Evolutionary conservation across 1,140 invertebrate genomes (phyloP), one percentile per base, ranked within the genome.

Genomic region (Solenopsis fugax): DNA sequence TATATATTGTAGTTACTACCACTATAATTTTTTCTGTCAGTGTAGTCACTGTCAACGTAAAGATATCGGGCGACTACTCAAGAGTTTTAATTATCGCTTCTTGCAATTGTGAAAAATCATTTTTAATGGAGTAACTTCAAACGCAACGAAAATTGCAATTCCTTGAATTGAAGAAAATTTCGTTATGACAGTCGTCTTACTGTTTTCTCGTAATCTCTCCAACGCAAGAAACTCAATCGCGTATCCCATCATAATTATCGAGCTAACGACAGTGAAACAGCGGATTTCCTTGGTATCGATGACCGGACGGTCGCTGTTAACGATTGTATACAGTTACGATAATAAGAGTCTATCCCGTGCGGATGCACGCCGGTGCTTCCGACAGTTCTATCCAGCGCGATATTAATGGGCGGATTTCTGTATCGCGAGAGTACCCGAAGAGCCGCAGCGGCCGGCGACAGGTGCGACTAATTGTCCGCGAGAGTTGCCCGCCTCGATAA

Each of bases 391-490:
- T 45, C 80, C 29, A 13, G 62, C n/a, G 45, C 37, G 54, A 72
- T 72, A 85, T 88, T 87, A 87, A 88, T 71, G 41, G 41, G 52
- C 80, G 41, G 37, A 82, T 82, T 67, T 82, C 80, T 82, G 80
- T 72, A 82, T 82, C 21, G 67, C 52, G 80, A 73, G 67, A 82
- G 41, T n/a, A 37, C 80, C 41, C 24, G 87, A 65, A 69, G 56
- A 76, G 65, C 54, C 45, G 45, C 64, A 21, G 50, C 29, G 41
- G 41, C 29, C 73, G 52, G 56, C 72, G 88, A 88, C 88, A 89
- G 80, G 69, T 85, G 87, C 80, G 41, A 88, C 78, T 88, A 89
- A 89, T 88, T 72, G 80, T 72, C 52, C 80, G 52, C 41, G 80
- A 71, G 78, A 82, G 34, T 34, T 45, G 62, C 21, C 48, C 48